phyloP scores from a whole-genome alignment of 2,888 invertebrate genomes.

The Sycophila texana region DNA sequence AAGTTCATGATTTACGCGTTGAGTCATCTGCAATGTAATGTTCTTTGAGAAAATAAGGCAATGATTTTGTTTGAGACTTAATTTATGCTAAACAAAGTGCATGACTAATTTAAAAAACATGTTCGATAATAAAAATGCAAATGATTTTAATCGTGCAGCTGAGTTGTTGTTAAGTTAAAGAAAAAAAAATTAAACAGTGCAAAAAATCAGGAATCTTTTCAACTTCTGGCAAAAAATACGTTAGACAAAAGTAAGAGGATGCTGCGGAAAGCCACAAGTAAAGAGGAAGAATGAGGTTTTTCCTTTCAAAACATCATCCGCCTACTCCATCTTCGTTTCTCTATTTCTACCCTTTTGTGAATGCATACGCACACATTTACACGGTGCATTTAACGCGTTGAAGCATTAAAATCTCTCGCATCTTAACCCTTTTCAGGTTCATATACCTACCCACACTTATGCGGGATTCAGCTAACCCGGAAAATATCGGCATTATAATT shows the following conservation, averaged over 20 bases:
- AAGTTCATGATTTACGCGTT: too few relatives aligned
- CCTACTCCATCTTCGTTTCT: slow-evolving; percentile 36
- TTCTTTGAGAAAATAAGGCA: too few relatives aligned
- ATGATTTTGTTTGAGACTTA: too few relatives aligned
- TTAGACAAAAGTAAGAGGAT: slow-evolving; percentile 27
- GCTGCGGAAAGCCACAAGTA: slow-evolving; percentile 28
- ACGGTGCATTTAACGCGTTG: slow-evolving; percentile 57
- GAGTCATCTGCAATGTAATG: too few relatives aligned
- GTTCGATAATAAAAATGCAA: too few relatives aligned
- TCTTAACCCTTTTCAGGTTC: slow-evolving; percentile 49
- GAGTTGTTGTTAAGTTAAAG: background rate
- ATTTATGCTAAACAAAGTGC: too few relatives aligned
- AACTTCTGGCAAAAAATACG: slow-evolving; percentile 9
- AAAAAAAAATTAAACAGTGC: background rate
- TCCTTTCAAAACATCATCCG: slow-evolving; percentile 47
- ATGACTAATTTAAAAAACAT: too few relatives aligned
- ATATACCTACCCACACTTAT: background rate
- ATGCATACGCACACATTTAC: slow-evolving; percentile 36
- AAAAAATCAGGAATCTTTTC: background rate
- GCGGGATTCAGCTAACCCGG: slow-evolving; percentile 18
- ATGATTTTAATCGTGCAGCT: too few relatives aligned
- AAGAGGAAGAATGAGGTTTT: slow-evolving; percentile 23
- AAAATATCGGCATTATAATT: slow-evolving; percentile 54
- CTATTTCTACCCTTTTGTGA: slow-evolving; percentile 10
- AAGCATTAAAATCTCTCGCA: slow-evolving; percentile 55